Base-by-base conservation (phyloP, 2,797 vertebrate species). In the Sphaeramia orbicularis region DNA sequence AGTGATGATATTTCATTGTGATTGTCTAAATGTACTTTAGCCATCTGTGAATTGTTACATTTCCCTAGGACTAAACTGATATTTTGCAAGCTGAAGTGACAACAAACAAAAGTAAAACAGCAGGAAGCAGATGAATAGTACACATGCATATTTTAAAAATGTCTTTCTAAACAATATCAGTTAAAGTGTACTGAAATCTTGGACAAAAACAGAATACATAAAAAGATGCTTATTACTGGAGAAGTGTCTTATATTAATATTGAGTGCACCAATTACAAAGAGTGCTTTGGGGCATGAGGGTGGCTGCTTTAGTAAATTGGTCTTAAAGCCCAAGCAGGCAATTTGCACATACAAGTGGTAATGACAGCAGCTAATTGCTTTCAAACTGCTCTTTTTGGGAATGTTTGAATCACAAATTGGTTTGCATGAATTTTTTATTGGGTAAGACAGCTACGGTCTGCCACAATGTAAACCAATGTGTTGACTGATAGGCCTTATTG, bases 191-290 rank as follows among this genome's bases (percentile, higher is more conserved):
- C 18, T 57, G 8, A 64, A 40, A 12, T 40, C 15, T 59, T 60
- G 24, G 50, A 53, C 24, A 71, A 30, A 74, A 65, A 66, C 3
- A 2, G 69, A 74, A 37, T 36, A 55, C 48, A 21, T 43, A 6
- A 8, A 38, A 52, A 58, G 62, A 52, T 64, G 42, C 55, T 66
- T 59, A 61, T 70, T 47, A 74, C 36, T 47, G 52, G 79, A 65
- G 48, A 56, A 71, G 40, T 69, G 30, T 27, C 54, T 77, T 44
- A 61, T 53, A 76, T 76, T 66, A 56, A 71, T 71, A 62, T 72
- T 9, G 45, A 80, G 58, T 64, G 61, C 61, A 65, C 43, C 69
- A 68, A 74, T 86, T 83, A 81, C 53, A 60, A 71, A 52, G 58
- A 62, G 45, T 19, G 72, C 74, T 71, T 5, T 3, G n/a, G 70